Evolutionary conservation across 2,113 vertebrate genomes (phyloP).

Genomic region (Cyanistes caeruleus): DNA sequence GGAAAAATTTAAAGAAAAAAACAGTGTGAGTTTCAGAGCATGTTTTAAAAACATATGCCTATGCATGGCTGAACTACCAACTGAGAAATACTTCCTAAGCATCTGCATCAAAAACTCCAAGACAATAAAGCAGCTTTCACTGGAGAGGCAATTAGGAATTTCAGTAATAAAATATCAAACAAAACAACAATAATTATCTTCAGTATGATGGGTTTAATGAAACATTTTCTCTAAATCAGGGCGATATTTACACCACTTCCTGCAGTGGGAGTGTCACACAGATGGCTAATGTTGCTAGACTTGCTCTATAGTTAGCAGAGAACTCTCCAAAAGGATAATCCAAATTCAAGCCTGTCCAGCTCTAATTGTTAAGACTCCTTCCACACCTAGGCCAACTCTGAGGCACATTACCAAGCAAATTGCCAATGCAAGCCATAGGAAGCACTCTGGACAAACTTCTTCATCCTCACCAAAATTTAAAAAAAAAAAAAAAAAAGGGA

Average conservation of each 20-base stretch:
- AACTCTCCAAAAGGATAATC: background rate
- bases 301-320: background rate
- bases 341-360: background rate
- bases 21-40: background rate
- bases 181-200: background rate
- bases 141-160: background rate
- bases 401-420: background rate
- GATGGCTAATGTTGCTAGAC: background rate
- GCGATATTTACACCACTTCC: background rate
- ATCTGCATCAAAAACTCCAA: background rate
- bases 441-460: background rate
- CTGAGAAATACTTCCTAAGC: background rate
- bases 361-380: background rate
- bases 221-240: background rate
- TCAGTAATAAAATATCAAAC: background rate
- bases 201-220: background rate
- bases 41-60: background rate
- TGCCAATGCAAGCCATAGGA: background rate
- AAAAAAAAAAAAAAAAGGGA: background rate
- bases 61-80: background rate
- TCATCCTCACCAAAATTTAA: background rate
- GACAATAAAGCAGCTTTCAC: background rate
- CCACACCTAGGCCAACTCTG: background rate
- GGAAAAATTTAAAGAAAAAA: background rate
- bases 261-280: background rate